Evolutionary conservation across 92 coral and sea anemone genomes (phyloP).

Genomic region (Phenganax stokvisi): DNA sequence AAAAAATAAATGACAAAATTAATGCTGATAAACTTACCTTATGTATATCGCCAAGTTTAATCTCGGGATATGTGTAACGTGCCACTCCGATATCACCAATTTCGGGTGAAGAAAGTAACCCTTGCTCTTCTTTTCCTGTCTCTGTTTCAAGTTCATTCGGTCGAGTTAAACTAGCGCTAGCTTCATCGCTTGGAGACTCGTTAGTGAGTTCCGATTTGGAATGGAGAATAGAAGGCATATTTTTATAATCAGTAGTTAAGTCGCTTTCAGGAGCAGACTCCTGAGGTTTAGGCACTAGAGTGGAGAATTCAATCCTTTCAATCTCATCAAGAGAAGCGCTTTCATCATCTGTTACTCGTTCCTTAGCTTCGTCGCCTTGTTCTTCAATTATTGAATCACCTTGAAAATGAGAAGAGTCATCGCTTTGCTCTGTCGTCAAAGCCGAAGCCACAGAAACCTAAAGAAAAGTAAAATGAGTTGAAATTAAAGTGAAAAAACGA

Average conservation of each 20-base stretch:
- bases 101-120: neutral
- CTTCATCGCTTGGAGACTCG: neutral
- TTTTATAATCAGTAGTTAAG: neutral
- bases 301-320: neutral
- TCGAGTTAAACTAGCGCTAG: neutral
- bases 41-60: constrained; percentile 26
- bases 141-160: neutral
- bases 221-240: neutral
- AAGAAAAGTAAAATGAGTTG: neutral
- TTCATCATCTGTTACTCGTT: neutral
- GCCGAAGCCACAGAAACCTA: neutral
- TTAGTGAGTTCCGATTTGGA: neutral
- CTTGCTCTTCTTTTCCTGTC: neutral
- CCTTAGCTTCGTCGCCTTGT: too few relatives aligned
- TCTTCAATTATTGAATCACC: too few relatives aligned
- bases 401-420: too few relatives aligned
- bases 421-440: neutral
- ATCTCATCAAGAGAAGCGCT: neutral
- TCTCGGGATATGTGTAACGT: constrained; percentile 16
- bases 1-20: too few relatives aligned
- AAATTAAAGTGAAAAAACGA: too few relatives aligned
- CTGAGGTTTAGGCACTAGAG: neutral
- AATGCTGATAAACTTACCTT: neutral
- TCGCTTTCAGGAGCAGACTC: neutral
- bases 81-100: neutral